phyloP scores from a whole-genome alignment of 2,797 vertebrate species.

The Momotus momota region DNA sequence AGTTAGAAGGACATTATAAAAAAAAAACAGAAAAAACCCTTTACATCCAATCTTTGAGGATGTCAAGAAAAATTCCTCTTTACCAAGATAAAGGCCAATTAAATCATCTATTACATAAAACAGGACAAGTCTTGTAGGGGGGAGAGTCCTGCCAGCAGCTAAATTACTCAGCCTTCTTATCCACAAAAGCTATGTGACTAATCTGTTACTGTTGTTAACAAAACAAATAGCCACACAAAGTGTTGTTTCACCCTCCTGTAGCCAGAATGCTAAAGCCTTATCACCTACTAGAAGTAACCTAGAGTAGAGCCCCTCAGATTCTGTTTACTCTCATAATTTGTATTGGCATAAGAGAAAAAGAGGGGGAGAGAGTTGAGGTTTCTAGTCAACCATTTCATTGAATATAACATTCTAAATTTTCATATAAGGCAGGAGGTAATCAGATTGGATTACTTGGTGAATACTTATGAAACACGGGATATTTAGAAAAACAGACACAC shows the following conservation, averaged over 20 bases:
- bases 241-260: not conserved
- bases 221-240: not conserved
- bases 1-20: not conserved
- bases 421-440: not conserved
- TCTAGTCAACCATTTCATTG: not conserved
- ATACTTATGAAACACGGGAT: not conserved
- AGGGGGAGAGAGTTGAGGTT: not conserved
- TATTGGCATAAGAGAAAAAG: not conserved
- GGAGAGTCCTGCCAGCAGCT: not conserved
- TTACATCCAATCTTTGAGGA: not conserved
- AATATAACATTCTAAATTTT: not conserved
- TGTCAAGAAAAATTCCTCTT: not conserved
- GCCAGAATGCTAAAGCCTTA: not conserved
- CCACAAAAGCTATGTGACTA: not conserved
- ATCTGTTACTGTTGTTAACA: not conserved
- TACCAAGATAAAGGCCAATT: not conserved
- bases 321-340: not conserved
- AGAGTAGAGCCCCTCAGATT: not conserved
- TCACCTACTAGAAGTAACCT: not conserved
- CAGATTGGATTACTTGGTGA: not conserved
- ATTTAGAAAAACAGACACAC: not conserved
- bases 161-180: not conserved
- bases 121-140: not conserved
- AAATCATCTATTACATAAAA: not conserved
- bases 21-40: not conserved